Conservation (phyloP, 2,797 vertebrate genomes). For the Sciaenops ocellatus region DNA sequence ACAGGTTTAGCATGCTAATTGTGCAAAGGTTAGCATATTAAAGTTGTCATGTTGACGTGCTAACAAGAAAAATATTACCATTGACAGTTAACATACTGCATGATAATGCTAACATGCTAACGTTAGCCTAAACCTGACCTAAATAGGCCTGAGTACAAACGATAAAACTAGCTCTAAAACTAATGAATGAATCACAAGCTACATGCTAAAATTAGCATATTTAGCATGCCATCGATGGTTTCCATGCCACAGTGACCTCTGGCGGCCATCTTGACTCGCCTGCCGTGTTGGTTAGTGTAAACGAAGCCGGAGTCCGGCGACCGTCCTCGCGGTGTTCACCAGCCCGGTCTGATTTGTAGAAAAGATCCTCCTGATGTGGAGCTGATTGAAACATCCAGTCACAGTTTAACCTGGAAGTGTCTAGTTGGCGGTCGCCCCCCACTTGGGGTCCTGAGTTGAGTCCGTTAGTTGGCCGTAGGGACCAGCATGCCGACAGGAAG, state of each 20-base stretch:
- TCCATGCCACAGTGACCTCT: neutral
- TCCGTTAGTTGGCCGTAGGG: constrained; percentile 77
- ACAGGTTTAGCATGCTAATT: neutral
- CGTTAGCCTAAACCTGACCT: neutral
- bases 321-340: neutral
- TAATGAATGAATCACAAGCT: too few species aligned
- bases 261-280: neutral
- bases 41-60: neutral
- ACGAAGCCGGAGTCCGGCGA: constrained; percentile 30
- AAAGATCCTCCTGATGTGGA: constrained; percentile 51
- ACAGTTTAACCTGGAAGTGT: constrained; percentile 15
- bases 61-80: too few species aligned
- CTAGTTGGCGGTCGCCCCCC: neutral
- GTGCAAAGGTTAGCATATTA: neutral
- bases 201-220: too few species aligned
- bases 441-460: constrained; percentile 67
- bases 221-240: neutral
- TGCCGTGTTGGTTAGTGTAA: constrained; percentile 22
- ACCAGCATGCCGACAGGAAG: constrained; percentile 82
- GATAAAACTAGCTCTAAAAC: too few species aligned
- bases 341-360: constrained; percentile 36
- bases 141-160: too few species aligned
- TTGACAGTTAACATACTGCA: neutral
- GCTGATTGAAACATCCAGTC: constrained; percentile 37
- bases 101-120: neutral